Conservation (phyloP, 2,888 invertebrate species). For the Dimorphilus gyrociliatus region DNA sequence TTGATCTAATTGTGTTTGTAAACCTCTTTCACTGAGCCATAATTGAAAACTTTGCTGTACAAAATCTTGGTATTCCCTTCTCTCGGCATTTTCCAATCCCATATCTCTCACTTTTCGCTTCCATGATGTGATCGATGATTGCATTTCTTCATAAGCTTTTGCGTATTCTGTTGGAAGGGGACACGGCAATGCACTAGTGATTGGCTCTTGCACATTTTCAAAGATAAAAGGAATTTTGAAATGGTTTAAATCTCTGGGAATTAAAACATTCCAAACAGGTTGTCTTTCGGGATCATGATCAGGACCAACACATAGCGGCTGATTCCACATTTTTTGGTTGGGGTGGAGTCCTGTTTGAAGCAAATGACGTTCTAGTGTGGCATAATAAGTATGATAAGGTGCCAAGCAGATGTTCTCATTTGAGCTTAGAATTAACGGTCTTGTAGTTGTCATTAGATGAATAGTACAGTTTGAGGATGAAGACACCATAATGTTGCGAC, state of each 20-base stretch:
- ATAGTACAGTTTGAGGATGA: constrained; percentile 28
- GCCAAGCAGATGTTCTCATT: constrained; percentile 33
- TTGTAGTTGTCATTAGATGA: constrained; percentile 35
- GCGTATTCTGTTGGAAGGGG: constrained; percentile 27
- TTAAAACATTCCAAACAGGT: constrained; percentile 27
- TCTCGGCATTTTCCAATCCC: constrained; percentile 22
- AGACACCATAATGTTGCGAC: constrained; percentile 32
- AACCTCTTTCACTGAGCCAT: too few relatives aligned
- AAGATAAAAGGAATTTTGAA: constrained; percentile 34
- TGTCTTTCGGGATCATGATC: constrained; percentile 25
- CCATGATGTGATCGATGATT: constrained; percentile 29
- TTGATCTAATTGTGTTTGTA: too few relatives aligned
- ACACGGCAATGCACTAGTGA: too few relatives aligned
- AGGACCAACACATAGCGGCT: constrained; percentile 35
- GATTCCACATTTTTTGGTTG: constrained; percentile 36
- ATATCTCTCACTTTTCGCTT: constrained; percentile 32
- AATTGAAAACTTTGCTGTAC: constrained; percentile 32
- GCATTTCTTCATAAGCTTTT: constrained; percentile 20
- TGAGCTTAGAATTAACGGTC: constrained; percentile 34
- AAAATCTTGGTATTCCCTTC: constrained; percentile 28
- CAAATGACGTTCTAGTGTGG: constrained; percentile 36
- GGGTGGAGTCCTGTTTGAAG: constrained; percentile 22
- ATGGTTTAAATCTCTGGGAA: constrained; percentile 25
- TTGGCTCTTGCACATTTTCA: too few relatives aligned
- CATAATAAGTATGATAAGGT: constrained; percentile 38